These are phyloP conservation scores for Platypus cylindrus DNA, from an alignment of 2,888 invertebrate genomes.

Conservation along the genomic window DNA sequence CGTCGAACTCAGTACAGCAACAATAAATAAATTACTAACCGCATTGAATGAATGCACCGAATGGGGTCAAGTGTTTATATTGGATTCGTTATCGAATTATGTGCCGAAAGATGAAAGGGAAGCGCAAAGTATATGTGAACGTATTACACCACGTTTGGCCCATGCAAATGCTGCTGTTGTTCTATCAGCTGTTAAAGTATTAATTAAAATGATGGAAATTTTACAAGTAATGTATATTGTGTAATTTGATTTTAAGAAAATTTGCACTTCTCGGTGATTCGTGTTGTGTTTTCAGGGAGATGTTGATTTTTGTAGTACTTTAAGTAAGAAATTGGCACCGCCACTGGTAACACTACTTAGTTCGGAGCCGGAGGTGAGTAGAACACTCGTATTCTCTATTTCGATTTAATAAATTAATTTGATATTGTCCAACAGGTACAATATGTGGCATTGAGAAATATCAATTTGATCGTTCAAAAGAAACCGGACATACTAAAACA, in stretches of 20 bases:
- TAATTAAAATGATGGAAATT: constrained; percentile 99
- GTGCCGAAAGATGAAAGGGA: constrained; percentile 93
- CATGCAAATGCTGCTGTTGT: constrained; percentile 99
- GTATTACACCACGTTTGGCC: constrained; percentile 92
- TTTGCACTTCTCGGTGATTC: background rate
- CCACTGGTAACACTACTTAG: constrained; percentile 94
- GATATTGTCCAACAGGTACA: constrained; percentile 44
- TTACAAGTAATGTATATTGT: constrained; percentile 36
- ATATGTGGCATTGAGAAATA: constrained; percentile 95
- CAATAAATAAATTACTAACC: constrained; percentile 94
- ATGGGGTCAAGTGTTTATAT: constrained; percentile 97
- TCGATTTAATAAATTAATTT: background rate
- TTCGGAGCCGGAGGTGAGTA: constrained; percentile 81
- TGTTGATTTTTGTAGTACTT: constrained; percentile 83
- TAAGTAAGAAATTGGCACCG: constrained; percentile 97
- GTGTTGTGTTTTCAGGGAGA: constrained; percentile 38
- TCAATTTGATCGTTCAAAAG: constrained; percentile 98
- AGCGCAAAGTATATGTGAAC: constrained; percentile 95
- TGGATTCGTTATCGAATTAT: constrained; percentile 95
- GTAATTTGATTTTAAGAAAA: background rate
- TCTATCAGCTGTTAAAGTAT: constrained; percentile 90
- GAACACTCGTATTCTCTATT: background rate
- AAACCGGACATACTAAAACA: constrained; percentile 96
- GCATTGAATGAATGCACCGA: constrained; percentile 99
- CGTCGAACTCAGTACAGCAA: constrained; percentile 92